These are phyloP conservation scores for Trachymyrmex cornetzi DNA, from an alignment of 1,140 invertebrate species.

Conservation along the genomic window DNA sequence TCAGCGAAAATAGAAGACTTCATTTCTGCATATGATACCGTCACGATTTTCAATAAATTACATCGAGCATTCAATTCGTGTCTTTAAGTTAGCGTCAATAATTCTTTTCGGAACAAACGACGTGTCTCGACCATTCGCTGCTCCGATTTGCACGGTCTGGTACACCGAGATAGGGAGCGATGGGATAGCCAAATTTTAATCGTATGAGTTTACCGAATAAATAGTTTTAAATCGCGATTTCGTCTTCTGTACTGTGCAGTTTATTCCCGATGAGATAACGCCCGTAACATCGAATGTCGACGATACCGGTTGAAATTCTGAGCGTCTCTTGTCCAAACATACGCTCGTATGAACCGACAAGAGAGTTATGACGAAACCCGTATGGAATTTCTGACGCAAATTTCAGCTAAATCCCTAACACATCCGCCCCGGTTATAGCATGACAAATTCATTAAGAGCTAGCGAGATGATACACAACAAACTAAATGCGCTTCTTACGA, in stretches of 20 bases:
- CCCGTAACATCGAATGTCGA: neutral
- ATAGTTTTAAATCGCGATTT: neutral
- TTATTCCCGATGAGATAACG: neutral
- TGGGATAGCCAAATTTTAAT: neutral
- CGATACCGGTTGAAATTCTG: constrained; percentile 24
- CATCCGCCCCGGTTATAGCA: constrained; percentile 32
- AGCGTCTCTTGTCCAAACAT: constrained; percentile 48
- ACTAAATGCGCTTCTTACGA: neutral
- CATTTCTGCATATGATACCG: neutral
- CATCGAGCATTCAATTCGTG: neutral
- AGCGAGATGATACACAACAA: neutral
- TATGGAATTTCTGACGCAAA: constrained; percentile 57
- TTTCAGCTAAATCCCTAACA: constrained; percentile 51
- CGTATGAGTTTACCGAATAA: constrained; percentile 6
- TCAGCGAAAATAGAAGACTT: neutral
- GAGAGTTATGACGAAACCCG: constrained; percentile 47
- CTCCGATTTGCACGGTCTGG: constrained; percentile 29
- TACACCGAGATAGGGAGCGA: constrained; percentile 17
- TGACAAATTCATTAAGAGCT: constrained; percentile 51
- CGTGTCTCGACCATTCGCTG: neutral
- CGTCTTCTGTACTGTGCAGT: neutral
- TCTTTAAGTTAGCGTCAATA: neutral
- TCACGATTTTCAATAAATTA: neutral
- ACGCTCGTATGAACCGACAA: constrained; percentile 15
- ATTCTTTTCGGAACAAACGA: constrained; percentile 9